Conservation (phyloP, 2,888 invertebrate species). For the Rotaria macrura region DNA sequence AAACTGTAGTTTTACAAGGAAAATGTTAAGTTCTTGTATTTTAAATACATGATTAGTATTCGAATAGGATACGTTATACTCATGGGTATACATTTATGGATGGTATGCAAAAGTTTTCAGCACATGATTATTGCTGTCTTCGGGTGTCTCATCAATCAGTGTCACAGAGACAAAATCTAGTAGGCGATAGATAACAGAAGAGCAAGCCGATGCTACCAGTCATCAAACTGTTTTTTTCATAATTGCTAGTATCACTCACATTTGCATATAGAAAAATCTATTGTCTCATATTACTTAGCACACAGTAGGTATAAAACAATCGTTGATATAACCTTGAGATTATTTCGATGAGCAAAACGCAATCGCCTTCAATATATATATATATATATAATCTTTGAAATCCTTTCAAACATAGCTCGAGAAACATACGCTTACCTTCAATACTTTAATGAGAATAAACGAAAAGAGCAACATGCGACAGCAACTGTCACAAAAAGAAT, state of each 20-base stretch:
- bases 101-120: background rate
- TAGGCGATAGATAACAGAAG: background rate
- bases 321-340: background rate
- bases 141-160: background rate
- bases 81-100: background rate
- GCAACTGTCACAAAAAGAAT: background rate
- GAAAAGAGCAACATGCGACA: background rate
- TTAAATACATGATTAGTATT: background rate
- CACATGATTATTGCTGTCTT: background rate
- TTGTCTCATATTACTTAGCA: background rate
- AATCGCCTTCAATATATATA: background rate
- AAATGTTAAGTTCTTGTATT: background rate
- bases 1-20: background rate
- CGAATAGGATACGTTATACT: background rate
- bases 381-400: background rate
- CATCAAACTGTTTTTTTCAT: background rate
- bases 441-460: background rate
- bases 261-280: background rate
- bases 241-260: background rate
- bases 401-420: background rate
- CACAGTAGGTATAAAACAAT: background rate
- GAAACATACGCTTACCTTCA: background rate
- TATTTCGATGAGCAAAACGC: background rate
- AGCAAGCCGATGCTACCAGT: background rate
- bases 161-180: background rate